phyloP scores from a whole-genome alignment of 2,797 vertebrate species.

The Liasis olivaceus region DNA sequence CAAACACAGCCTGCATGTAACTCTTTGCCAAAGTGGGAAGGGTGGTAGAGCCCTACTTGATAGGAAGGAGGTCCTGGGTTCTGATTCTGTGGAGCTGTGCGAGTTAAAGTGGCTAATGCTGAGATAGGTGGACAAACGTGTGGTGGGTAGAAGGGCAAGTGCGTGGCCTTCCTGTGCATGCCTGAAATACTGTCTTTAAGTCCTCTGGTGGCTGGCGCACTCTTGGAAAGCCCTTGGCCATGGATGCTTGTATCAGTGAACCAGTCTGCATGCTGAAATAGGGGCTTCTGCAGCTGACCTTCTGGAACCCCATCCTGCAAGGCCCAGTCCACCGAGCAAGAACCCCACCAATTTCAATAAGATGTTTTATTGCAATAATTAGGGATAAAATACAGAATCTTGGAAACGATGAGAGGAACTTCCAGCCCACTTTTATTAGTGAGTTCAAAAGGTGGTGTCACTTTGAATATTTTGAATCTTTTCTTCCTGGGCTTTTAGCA shows the following conservation, averaged over 20 bases:
- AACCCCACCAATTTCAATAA: not conserved
- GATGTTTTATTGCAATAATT: not conserved
- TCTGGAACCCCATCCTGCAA: too few species aligned
- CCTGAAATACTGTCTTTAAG: not conserved
- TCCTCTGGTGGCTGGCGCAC: not conserved
- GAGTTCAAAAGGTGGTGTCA: too few species aligned
- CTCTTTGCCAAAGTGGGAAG: not conserved
- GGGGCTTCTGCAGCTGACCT: not conserved
- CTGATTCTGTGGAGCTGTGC: not conserved
- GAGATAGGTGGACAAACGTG: not conserved
- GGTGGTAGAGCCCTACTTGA: not conserved
- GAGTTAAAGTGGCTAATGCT: not conserved
- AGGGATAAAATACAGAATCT: too few species aligned
- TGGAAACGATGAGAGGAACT: too few species aligned
- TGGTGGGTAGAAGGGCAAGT: not conserved
- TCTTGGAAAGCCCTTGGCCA: not conserved
- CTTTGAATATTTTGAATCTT: too few species aligned
- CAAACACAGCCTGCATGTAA: not conserved
- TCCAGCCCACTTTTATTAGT: too few species aligned
- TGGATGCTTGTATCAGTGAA: not conserved
- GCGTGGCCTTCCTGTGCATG: not conserved
- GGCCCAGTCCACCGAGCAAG: not conserved
- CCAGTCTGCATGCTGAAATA: not conserved
- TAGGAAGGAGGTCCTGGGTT: not conserved
- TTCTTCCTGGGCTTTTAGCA: too few species aligned